Conservation (phyloP, 1,140 invertebrate genomes). For the Drosophila rhopaloa region DNA sequence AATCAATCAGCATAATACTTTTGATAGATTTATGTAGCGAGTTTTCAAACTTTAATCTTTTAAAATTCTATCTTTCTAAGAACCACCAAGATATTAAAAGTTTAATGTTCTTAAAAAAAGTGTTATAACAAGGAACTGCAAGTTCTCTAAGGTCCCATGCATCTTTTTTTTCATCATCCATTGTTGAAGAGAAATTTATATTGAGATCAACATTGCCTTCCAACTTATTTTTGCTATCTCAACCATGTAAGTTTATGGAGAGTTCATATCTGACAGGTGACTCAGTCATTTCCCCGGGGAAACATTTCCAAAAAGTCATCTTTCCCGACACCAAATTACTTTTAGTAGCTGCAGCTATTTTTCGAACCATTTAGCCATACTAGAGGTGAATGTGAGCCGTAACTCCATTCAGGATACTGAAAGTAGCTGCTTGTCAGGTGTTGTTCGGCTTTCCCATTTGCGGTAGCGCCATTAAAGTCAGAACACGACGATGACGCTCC, state of each 20-base stretch:
- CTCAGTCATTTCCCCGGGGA: constrained; percentile 23
- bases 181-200: neutral
- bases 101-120: neutral
- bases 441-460: constrained; percentile 28
- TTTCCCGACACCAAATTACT: constrained; percentile 36
- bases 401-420: constrained; percentile 17
- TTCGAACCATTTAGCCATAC: constrained; percentile 34
- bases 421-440: constrained; percentile 36
- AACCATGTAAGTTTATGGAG: neutral
- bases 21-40: neutral
- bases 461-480: constrained; percentile 46
- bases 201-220: neutral
- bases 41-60: no score
- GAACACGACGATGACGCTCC: constrained; percentile 23
- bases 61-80: no score
- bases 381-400: constrained; percentile 20
- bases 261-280: constrained; percentile 21
- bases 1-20: neutral
- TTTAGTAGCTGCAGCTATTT: constrained; percentile 39
- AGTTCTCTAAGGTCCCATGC: neutral
- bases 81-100: no score
- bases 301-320: constrained; percentile 15
- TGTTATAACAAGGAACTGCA: neutral
- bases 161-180: neutral
- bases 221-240: neutral